Evolutionary conservation across 1,140 invertebrate genomes (phyloP).

Genomic region (Lerema accius): DNA sequence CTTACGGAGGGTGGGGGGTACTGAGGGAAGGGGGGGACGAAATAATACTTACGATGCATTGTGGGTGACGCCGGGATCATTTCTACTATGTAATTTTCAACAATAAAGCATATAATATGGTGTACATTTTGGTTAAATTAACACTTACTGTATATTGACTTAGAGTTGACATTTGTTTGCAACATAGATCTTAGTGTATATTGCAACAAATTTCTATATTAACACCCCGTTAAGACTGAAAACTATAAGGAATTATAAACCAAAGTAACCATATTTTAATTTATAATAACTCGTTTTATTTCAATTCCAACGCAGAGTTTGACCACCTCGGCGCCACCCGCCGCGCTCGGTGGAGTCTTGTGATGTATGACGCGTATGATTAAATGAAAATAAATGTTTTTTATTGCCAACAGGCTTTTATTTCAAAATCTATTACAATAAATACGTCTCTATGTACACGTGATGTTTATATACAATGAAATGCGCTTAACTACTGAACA

Average conservation of each 20-base stretch:
- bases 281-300: background rate
- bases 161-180: too few relatives aligned
- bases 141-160: too few relatives aligned
- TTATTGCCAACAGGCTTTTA: conserved; percentile 75
- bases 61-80: background rate
- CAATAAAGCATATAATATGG: too few relatives aligned
- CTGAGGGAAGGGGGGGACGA: too few relatives aligned
- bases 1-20: background rate
- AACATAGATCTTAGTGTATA: too few relatives aligned
- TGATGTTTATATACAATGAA: conserved; percentile 39
- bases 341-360: conserved; percentile 27
- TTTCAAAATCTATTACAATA: conserved; percentile 67
- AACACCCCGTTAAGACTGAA: too few relatives aligned
- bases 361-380: conserved; percentile 45
- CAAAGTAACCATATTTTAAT: too few relatives aligned
- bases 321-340: background rate
- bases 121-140: too few relatives aligned
- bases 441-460: conserved; percentile 55
- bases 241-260: too few relatives aligned
- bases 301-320: background rate
- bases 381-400: conserved; percentile 70
- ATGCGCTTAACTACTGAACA: too few relatives aligned
- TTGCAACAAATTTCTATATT: too few relatives aligned
- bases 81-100: too few relatives aligned
- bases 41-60: background rate